A percentile compares a stretch with the other conserved stretches of the same genome.
Conservation (phyloP, 1,140 invertebrate species). For the Calliphora vicina region DNA sequence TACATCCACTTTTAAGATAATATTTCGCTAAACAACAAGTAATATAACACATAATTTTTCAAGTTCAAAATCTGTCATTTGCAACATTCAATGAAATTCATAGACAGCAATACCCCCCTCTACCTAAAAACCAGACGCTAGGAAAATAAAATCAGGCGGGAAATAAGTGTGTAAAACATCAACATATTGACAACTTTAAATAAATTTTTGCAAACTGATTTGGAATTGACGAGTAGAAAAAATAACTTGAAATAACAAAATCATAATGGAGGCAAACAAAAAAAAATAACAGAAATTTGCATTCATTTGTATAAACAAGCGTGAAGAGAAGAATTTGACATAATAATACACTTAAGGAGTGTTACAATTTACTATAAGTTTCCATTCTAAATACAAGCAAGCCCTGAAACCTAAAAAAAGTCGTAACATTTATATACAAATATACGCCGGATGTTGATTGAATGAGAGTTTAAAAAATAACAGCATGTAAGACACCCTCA, state of each 20-base stretch:
- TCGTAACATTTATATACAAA: conserved; percentile 20
- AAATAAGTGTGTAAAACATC: conserved; percentile 23
- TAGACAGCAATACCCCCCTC: not conserved
- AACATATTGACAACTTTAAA: conserved; percentile 28
- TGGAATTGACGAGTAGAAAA: not conserved
- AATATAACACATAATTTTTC: conserved; percentile 9
- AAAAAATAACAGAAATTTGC: too few relatives aligned
- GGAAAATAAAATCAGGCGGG: not conserved
- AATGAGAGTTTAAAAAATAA: not conserved
- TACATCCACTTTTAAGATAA: too few relatives aligned
- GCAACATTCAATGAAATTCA: not conserved
- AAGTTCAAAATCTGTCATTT: conserved; percentile 22
- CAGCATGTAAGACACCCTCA: not conserved
- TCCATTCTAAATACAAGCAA: too few relatives aligned
- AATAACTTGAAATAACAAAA: not conserved
- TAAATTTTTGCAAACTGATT: not conserved
- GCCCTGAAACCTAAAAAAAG: not conserved
- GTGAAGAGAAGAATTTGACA: not conserved
- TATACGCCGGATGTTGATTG: conserved; percentile 1
- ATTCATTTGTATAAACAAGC: not conserved
- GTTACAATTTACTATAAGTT: not conserved
- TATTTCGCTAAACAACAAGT: too few relatives aligned
- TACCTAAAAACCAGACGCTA: not conserved
- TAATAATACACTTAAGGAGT: not conserved
- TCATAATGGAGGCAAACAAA: not conserved